phyloP scores from a whole-genome alignment of 2,797 vertebrate species.

The Naso thynnoides region DNA sequence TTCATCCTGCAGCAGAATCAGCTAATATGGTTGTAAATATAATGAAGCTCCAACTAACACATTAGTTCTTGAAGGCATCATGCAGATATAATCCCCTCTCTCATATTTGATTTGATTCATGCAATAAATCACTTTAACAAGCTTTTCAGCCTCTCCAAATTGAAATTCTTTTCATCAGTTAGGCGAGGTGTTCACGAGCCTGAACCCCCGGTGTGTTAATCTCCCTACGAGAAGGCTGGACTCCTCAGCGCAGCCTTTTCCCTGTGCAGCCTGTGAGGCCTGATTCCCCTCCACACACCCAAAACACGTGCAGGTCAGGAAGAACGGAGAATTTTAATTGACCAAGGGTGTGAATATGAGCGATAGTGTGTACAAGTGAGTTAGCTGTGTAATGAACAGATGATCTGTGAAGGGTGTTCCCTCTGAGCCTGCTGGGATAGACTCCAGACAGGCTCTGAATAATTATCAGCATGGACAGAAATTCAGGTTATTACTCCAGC shows the following conservation, averaged over 20 bases:
- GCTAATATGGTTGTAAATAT: not conserved
- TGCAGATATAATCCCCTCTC: constrained; percentile 38
- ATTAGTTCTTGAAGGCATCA: constrained; percentile 33
- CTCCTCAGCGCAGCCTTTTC: constrained; percentile 23
- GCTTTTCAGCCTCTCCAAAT: constrained; percentile 25
- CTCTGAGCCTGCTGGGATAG: constrained; percentile 25
- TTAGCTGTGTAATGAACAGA: constrained; percentile 58
- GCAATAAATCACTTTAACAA: constrained; percentile 43
- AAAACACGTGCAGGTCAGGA: constrained; percentile 35
- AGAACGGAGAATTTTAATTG: constrained; percentile 47
- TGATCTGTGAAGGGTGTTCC: constrained; percentile 69
- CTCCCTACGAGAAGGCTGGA: constrained; percentile 36
- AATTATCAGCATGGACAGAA: not conserved
- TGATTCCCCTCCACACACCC: not conserved
- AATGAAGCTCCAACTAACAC: constrained; percentile 40
- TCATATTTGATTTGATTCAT: constrained; percentile 43
- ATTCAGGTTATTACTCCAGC: constrained; percentile 40
- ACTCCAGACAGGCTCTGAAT: constrained; percentile 37
- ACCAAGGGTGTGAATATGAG: constrained; percentile 38
- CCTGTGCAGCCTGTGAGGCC: constrained; percentile 7
- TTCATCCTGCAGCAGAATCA: not conserved
- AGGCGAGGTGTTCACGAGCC: constrained; percentile 23
- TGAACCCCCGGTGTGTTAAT: constrained; percentile 46
- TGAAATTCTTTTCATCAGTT: constrained; percentile 29
- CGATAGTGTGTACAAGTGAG: constrained; percentile 34